phyloP scores from a whole-genome alignment of 23 tunicate genomes.

The Ciona savignyi region DNA sequence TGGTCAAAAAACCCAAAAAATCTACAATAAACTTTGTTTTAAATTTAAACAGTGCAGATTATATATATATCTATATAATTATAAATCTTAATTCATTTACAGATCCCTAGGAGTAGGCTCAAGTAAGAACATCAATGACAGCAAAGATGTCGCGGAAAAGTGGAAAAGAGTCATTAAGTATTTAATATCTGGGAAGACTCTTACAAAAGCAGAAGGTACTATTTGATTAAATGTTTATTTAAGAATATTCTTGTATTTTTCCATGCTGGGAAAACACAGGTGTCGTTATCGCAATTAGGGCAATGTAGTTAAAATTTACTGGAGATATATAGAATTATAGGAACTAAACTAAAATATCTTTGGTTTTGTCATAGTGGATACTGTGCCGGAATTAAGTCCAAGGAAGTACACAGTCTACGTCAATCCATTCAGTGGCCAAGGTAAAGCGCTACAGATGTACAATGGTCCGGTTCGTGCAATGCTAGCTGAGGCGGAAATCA shows the following conservation, averaged over 20 bases:
- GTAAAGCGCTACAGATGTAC: conserved; percentile 72
- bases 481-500: conserved; percentile 84
- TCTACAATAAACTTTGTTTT: neutral
- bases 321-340: too few species aligned
- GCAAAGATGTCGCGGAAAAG: conserved; percentile 20
- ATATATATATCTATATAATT: too few species aligned
- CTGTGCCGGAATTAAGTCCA: conserved; percentile 3
- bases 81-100: neutral
- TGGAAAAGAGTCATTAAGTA: conserved; percentile 69
- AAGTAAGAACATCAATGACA: conserved; percentile 10
- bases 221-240: too few species aligned
- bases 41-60: too few species aligned
- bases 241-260: too few species aligned
- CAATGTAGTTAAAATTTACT: neutral
- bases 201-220: conserved; percentile 37
- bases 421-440: conserved; percentile 87
- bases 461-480: conserved; percentile 32
- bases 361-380: conserved; percentile 7
- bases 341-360: too few species aligned
- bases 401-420: conserved; percentile 55
- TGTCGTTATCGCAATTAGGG: too few species aligned
- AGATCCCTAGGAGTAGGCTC: conserved; percentile 52
- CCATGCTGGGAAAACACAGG: too few species aligned
- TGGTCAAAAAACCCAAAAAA: neutral
- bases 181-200: conserved; percentile 33